A percentile compares a stretch with the other conserved stretches of the same genome.
These are phyloP conservation scores for Antechinus stuartii DNA, from an alignment of 2,113 vertebrate genomes.

Conservation along the genomic window DNA sequence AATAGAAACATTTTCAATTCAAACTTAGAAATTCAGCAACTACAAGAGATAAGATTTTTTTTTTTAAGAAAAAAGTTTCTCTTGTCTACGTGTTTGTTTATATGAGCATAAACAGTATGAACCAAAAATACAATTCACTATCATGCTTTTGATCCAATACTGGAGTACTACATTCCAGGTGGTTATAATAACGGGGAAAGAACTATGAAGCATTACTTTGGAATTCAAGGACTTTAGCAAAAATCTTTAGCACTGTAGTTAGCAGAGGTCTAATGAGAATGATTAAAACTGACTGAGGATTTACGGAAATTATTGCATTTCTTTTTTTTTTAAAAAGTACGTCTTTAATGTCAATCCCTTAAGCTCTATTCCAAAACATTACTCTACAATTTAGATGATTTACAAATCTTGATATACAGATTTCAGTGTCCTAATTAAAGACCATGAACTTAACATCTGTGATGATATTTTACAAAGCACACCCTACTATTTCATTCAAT, in stretches of 20 bases:
- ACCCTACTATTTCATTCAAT: constrained; percentile 69
- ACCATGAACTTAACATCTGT: constrained; percentile 64
- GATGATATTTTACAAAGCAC: constrained; percentile 59
- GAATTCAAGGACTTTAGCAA: constrained; percentile 73
- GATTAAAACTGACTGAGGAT: constrained; percentile 63
- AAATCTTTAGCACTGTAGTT: constrained; percentile 69
- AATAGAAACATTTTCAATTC: constrained; percentile 4
- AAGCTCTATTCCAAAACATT: constrained; percentile 68
- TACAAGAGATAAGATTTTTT: constrained; percentile 25
- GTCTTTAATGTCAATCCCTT: constrained; percentile 70
- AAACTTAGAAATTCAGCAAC: constrained; percentile 31
- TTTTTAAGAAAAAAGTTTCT: constrained; percentile 24
- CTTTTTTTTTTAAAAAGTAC: constrained; percentile 47
- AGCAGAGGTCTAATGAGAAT: constrained; percentile 70
- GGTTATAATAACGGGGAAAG: constrained; percentile 69
- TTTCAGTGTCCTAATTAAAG: constrained; percentile 75
- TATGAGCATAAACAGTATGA: constrained; percentile 8
- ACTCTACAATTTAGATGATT: constrained; percentile 70
- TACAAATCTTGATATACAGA: constrained; percentile 69
- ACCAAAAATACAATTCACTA: constrained; percentile 61
- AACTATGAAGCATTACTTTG: constrained; percentile 68
- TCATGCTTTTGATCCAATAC: constrained; percentile 53
- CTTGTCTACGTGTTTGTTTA: constrained; percentile 44
- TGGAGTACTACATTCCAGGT: constrained; percentile 71
- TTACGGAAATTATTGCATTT: constrained; percentile 72